Base-by-base conservation (phyloP, 2,113 vertebrate species). In the Paraplagusia blochii region DNA sequence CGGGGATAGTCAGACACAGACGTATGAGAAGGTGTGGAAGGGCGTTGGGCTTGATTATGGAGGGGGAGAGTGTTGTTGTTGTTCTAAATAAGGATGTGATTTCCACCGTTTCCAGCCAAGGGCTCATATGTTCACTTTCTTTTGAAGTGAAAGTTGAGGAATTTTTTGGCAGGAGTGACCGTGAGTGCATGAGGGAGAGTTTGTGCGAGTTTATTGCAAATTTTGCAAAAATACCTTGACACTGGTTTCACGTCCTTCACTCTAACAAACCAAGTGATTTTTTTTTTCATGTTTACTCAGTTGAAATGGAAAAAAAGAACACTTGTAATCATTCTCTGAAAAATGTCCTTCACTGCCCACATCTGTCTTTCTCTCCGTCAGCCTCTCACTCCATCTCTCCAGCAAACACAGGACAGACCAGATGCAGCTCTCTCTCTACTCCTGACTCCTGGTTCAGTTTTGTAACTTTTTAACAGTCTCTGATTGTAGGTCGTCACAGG, bases 401-500 rank as follows among this genome's bases (percentile, higher is more conserved):
- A 51, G 17, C 49, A 48, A 51, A 44, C 53, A 44, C 64, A 53
- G 61, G 72, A 73, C 63, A 60, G 58, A 66, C 80, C 88, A 88
- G 79, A 87, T 84, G 80, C 48, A 72, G 35, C 38, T 60, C 45
- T 52, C 57, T n/a, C 67, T 71, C 58, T 38, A 71, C 46, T 83
- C 73, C 45, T 29, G 48, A 76, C 79, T 86, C 80, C 77, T 80
- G 79, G 69, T 86, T 80, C 47, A 67, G 78, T 79, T 88, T 80
- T 88, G 64, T 58, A 72, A 76, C 76, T 76, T 77, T 76, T 76
- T 79, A 81, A 81, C 80, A 61, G 80, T 66, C 72, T 51, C 74
- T 89, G 84, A 89, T 85, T 82, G 70, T 83, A 11, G 44, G 54
- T 51, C 14, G 52, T 51, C 42, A 45, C 40, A 3, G 50, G 79